Base-by-base conservation (phyloP, 1,140 invertebrate genomes). In the Neomicropteryx cornuta region DNA sequence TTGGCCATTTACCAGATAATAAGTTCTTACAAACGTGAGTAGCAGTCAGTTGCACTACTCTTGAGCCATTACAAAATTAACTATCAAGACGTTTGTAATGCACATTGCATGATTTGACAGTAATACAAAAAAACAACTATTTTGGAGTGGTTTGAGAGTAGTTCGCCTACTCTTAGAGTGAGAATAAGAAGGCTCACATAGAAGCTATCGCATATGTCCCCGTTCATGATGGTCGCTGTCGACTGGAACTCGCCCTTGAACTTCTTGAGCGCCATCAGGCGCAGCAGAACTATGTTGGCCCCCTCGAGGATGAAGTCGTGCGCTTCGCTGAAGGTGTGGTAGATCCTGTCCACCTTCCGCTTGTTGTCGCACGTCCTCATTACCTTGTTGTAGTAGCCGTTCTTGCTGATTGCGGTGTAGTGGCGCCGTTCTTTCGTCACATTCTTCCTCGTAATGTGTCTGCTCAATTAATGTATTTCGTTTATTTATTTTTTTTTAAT, bases 291-390 rank as follows among this genome's bases (percentile, higher is more conserved):
- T 36, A 77, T 62, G 51, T 74, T 76, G 16, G 69, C 63, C 31
- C 69, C 73, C 61, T 77, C 76, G n/a, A 70, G 66, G 41, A 77
- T 55, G 36, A 74, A 65, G 44, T 67, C 54, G 23, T 50, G 51
- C 21, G 60, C 55, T 8, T 50, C 51, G 30, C 64, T 56, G 36
- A 62, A 66, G 27, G 52, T 47, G 43, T 64, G 61, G 41, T 64
- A 62, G 33, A 58, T 47, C 16, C 61, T 47, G 37, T 60, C 58
- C 33, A 57, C 52, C 36, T 55, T 48, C 46, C 59, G 46, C 33
- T 42, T 53, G 27, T 59, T 58, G 43, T 49, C 53, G 36, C 50
- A 67, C 45, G 57, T 52, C 36, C 55, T 54, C 13, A 58, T 66
- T 24, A 62, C 55, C 56, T 63, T 67, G 49, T 64, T 66, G 44